Conservation (phyloP, 2,797 vertebrate species). For the Buphagus erythrorhynchus region DNA sequence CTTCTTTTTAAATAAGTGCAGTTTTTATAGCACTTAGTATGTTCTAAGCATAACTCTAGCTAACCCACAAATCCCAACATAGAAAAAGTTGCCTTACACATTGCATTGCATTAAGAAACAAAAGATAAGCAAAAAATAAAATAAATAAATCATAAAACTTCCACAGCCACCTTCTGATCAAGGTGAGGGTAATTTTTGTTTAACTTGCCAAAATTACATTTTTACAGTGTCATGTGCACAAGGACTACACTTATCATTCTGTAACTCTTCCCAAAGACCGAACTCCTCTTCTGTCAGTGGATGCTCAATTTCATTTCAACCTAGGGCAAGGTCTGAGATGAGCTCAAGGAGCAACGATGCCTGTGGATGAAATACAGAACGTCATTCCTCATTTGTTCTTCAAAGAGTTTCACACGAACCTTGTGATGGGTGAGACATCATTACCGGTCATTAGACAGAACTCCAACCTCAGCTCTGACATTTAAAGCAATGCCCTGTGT, state of each 20-base stretch:
- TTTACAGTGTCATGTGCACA: not conserved
- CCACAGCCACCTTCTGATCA: not conserved
- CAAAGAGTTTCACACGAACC: not conserved
- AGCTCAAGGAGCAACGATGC: not conserved
- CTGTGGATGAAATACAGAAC: not conserved
- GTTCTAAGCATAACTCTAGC: not conserved
- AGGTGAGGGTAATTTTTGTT: not conserved
- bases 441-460: not conserved
- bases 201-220: not conserved
- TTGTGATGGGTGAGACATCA: not conserved
- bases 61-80: not conserved
- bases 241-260: not conserved
- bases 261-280: not conserved
- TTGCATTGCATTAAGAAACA: not conserved
- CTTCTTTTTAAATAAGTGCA: not conserved
- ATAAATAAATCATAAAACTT: not conserved
- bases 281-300: not conserved
- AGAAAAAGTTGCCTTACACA: not conserved
- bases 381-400: not conserved
- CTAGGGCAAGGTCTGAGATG: not conserved
- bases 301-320: not conserved
- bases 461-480: not conserved
- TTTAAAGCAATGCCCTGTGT: fast-evolving
- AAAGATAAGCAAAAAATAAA: no score
- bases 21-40: not conserved